Evolutionary conservation across 1,140 invertebrate genomes (phyloP).

Genomic region (Drosophila tsacasi): DNA sequence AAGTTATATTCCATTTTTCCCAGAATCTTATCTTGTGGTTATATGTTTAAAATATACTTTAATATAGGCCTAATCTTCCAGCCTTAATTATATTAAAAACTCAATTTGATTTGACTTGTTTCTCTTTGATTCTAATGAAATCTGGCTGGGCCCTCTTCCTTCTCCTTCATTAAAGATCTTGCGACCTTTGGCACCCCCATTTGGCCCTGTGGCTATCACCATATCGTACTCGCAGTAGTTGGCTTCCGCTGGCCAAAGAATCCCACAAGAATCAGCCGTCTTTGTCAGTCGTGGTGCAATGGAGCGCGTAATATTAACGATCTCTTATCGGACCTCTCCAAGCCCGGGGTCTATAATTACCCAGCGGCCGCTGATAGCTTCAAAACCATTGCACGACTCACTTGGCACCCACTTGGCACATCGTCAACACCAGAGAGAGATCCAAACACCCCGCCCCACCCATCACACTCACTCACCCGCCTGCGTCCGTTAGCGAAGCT

Average conservation of each 20-base stretch:
- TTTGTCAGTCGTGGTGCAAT: constrained; percentile 60
- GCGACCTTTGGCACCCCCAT: constrained; percentile 26
- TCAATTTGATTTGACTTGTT: background rate
- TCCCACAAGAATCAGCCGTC: constrained; percentile 35
- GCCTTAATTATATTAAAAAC: too few relatives aligned
- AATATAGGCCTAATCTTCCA: too few relatives aligned
- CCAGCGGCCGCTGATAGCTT: constrained; percentile 61
- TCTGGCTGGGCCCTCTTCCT: background rate
- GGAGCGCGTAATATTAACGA: constrained; percentile 80
- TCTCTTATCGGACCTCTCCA: constrained; percentile 72
- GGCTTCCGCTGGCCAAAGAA: constrained; percentile 41
- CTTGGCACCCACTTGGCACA: constrained; percentile 29
- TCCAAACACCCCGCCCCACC: too few relatives aligned
- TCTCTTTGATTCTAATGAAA: background rate
- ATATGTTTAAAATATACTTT: background rate
- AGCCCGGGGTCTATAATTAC: constrained; percentile 69
- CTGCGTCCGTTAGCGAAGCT: constrained; percentile 51
- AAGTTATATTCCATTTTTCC: background rate
- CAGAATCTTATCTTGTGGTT: background rate
- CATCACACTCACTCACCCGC: constrained; percentile 67
- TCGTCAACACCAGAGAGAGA: constrained; percentile 5
- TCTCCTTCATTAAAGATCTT: background rate
- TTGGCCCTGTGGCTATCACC: constrained; percentile 27
- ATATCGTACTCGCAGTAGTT: constrained; percentile 37
- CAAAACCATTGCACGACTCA: constrained; percentile 35